Conservation (phyloP, 2,797 vertebrate species). For the Sebastes nivosus region DNA sequence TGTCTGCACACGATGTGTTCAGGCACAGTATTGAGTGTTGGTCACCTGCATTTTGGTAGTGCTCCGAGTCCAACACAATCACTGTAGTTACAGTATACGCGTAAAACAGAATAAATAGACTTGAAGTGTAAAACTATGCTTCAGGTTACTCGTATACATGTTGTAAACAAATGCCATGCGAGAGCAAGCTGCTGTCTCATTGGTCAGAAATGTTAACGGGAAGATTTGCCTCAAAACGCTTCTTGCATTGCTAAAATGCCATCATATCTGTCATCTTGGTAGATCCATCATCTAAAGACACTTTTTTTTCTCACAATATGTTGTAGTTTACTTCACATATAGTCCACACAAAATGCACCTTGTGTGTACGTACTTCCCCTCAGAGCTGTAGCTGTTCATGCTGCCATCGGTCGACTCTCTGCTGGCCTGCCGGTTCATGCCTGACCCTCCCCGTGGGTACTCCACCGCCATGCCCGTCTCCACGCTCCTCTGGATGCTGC, state of each 20-base stretch:
- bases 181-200: too few species aligned
- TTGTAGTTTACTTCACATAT: neutral
- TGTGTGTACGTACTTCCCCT: slow-evolving; percentile 93
- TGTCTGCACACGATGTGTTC: too few species aligned
- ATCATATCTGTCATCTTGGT: neutral
- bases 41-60: too few species aligned
- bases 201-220: too few species aligned
- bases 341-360: neutral
- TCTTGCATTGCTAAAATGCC: neutral
- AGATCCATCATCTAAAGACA: neutral
- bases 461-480: slow-evolving; percentile 98
- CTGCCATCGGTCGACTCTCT: slow-evolving; percentile 96
- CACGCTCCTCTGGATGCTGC: slow-evolving; percentile 96
- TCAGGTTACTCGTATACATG: too few species aligned
- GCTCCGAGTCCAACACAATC: too few species aligned
- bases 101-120: too few species aligned
- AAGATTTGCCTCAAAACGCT: too few species aligned
- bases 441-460: slow-evolving; percentile 85
- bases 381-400: slow-evolving; percentile 98
- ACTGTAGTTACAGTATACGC: too few species aligned
- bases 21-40: too few species aligned
- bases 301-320: neutral
- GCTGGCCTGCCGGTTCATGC: slow-evolving; percentile 95
- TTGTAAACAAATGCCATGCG: too few species aligned
- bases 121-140: too few species aligned